phyloP scores from a whole-genome alignment of 2,797 vertebrate species.

The Malacoctenus gilli region DNA sequence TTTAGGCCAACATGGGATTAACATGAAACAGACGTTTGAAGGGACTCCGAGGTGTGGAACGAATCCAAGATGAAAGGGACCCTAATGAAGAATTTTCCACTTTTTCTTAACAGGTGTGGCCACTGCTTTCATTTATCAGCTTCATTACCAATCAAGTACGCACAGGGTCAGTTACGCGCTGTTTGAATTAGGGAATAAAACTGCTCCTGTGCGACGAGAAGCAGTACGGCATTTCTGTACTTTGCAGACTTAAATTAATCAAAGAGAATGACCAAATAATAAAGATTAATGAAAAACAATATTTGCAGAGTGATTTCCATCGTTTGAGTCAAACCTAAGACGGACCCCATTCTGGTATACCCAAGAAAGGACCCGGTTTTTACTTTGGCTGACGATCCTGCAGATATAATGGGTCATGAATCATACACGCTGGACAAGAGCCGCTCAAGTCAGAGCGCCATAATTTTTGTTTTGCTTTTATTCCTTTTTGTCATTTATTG shows the following conservation, averaged over 20 bases:
- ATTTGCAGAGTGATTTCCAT: conserved; percentile 19
- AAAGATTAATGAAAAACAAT: conserved; percentile 20
- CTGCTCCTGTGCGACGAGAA: conserved; percentile 15
- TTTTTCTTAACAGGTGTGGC: conserved; percentile 54
- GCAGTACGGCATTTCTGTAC: background rate
- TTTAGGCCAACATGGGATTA: conserved; percentile 41
- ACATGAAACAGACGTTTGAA: conserved; percentile 60
- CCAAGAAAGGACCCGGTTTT: conserved; percentile 28
- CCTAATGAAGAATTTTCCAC: conserved; percentile 57
- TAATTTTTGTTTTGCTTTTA: conserved; percentile 17
- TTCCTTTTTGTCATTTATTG: conserved; percentile 37
- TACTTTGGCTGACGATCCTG: conserved; percentile 37
- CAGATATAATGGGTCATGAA: conserved; percentile 43
- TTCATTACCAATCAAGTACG: conserved; percentile 42
- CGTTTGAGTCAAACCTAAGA: conserved; percentile 8
- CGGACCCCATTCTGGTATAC: conserved; percentile 22
- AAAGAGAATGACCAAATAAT: conserved; percentile 21
- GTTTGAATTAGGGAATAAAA: conserved; percentile 43
- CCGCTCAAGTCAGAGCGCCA: conserved; percentile 28
- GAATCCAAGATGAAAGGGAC: conserved; percentile 62
- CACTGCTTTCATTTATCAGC: conserved; percentile 59
- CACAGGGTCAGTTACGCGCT: conserved; percentile 26
- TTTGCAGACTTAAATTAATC: conserved; percentile 7
- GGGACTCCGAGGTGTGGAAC: conserved; percentile 58
- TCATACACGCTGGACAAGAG: conserved; percentile 27